Percentiles rank a stretch among this genome's conserved stretches.
Evolutionary conservation across 2,113 vertebrate genomes (phyloP).

Genomic region (Stigmatopora argus): DNA sequence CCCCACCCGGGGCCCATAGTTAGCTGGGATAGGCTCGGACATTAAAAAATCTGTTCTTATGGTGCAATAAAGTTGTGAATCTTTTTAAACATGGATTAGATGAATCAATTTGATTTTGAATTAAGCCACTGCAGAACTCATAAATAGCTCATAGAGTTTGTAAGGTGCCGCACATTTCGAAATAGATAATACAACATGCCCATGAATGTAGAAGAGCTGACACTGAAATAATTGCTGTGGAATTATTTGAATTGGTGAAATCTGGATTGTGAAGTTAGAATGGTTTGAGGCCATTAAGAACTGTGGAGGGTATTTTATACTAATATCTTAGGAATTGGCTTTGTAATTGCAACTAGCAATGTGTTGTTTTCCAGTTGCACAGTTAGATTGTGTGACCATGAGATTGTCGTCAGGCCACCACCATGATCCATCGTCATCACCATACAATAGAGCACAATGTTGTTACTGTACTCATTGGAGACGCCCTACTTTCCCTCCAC

Average conservation of each 20-base stretch:
- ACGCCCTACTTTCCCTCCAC: constrained; percentile 55
- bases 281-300: neutral
- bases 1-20: no score
- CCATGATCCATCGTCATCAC: constrained; percentile 21
- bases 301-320: neutral
- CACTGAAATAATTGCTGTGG: neutral
- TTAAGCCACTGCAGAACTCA: neutral
- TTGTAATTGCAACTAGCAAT: neutral
- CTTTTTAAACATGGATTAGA: neutral
- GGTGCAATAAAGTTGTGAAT: neutral
- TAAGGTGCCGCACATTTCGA: neutral
- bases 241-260: neutral
- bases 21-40: no score
- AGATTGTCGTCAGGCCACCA: neutral
- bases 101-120: neutral
- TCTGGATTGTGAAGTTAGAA: neutral
- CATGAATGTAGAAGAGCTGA: neutral
- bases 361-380: neutral
- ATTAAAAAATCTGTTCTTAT: neutral
- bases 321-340: neutral
- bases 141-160: neutral
- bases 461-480: constrained; percentile 51
- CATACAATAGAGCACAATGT: constrained; percentile 51
- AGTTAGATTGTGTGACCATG: neutral
- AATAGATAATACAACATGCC: neutral